Base-by-base conservation (phyloP, 2,113 vertebrate species). In the Hydropotes inermis region DNA sequence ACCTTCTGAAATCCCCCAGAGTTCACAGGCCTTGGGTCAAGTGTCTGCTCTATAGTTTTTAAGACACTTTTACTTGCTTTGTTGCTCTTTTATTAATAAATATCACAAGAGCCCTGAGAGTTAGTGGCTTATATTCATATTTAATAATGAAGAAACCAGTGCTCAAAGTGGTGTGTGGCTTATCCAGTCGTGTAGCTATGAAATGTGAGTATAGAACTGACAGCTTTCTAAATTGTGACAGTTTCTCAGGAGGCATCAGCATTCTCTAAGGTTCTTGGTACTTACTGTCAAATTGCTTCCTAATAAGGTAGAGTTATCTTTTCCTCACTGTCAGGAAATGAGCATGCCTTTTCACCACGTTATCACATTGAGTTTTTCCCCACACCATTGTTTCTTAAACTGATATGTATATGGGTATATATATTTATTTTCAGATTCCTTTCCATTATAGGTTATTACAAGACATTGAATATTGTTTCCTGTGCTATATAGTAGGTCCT, bases 261-360 rank as follows among this genome's bases (percentile, higher is more conserved):
- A 25, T 94, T 97, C 90, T 78, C 64, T 58, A 84, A 94, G 58
- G 23, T 55, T 95, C 28, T 94, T 87, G 27, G 36, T 96, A 17
- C 27, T 67, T 60, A 57, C 11, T 61, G 55, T 96, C 39, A 87
- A 6, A 78, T 89, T 92, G n/a, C 52, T 79, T 87, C 33, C 16
- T 83, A 15, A 33, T 43, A 36, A 86, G n/a, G 28, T 43, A 30
- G 16, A 89, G n/a, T 54, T 50, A 50, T 39, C 25, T 89, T 96
- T 95, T 82, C 28, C 36, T 89, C 30, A n/a, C 30, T 58, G 9
- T 55, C 36, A 52, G 30, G 67, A 83, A 74, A 25, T 55, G 70
- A 89, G 7, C 50, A 30, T 23, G 50, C 43, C 28, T 33, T 5
- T 85, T 70, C 2, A 85, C 27, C 28, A 70, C 39, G 9, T 91